Base-by-base conservation (phyloP, 2,888 invertebrate genomes). In the Machimus atricapillus region DNA sequence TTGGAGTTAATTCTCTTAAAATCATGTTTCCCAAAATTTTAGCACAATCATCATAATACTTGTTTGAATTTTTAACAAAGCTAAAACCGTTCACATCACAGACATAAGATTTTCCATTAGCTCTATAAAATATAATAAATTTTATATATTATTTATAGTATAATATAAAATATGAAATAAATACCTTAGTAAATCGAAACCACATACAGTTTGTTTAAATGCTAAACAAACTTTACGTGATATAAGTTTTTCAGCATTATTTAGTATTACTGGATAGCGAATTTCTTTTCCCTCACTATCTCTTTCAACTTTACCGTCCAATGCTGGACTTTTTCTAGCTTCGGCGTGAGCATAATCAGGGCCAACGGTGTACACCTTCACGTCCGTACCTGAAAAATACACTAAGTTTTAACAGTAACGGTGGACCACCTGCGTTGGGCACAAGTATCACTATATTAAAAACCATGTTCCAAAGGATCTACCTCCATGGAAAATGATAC, bases 71-170 rank as follows among this genome's bases (percentile, higher is more conserved):
- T 93, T 99, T 99, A 37, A 99, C 99, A 93, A 99, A 99, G 91
- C 99, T 99, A 93, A 99, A 99, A 0, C 99, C 99, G 93, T 99
- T 99, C 3, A 99, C 99, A 94, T 99, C 99, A 93, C 99, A 99
- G 0, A 99, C 99, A 92, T 97, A 99, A 0, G 99, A 99, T 93
- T 98, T 98, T 81, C 99, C 99, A 93, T 98, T 99, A 27, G 99
- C 99, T 92, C 99, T 97, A 90, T 46, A 86, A 86, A 74, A 74
- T 40, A 66, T 27, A 23, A 85, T 40, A 23, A 58, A 52, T 40
- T 5, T 2, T 12, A 12, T 12, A 40, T 40, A 40, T 40, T 40
- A 40, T 40, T 40, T 40, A n/a, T n/a, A n/a, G 12, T 46, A 46
- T 14, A 46, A 46, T 46, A 46, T 14, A 46, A 46, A 43, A 12